phyloP scores from a whole-genome alignment of 2,797 vertebrate genomes.

The Helarctos malayanus region DNA sequence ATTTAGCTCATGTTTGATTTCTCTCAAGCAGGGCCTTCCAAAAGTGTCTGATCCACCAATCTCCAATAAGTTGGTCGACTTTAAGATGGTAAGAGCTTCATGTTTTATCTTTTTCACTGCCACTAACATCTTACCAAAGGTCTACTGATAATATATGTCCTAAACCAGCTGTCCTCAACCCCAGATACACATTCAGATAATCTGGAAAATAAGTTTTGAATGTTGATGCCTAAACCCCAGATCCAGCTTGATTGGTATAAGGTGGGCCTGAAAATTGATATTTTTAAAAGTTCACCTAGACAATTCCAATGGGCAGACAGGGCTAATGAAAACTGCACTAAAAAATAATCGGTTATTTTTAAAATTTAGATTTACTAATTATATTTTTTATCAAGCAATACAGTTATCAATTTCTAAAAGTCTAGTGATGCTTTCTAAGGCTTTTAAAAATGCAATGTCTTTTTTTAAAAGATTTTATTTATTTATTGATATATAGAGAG shows the following conservation, averaged over 20 bases:
- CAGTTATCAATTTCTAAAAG: slow-evolving; percentile 2
- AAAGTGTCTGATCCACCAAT: neutral
- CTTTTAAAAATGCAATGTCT: neutral
- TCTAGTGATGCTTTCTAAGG: neutral
- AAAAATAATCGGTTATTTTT: neutral
- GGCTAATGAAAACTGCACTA: slow-evolving; percentile 32
- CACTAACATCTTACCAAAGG: neutral
- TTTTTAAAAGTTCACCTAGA: neutral
- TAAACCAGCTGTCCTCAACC: neutral
- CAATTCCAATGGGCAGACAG: neutral
- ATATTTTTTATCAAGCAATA: neutral
- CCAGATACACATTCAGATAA: neutral
- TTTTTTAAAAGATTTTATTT: neutral
- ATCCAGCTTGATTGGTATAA: neutral
- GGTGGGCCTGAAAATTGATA: neutral
- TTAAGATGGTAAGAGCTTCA: slow-evolving; percentile 32
- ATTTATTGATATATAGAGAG: too few relatives aligned
- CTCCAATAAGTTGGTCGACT: neutral
- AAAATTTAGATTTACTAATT: neutral
- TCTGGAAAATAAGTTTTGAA: slow-evolving; percentile 1
- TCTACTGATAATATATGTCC: neutral
- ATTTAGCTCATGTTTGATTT: neutral
- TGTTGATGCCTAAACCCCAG: neutral
- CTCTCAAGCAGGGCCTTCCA: neutral
- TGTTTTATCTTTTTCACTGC: slow-evolving; percentile 4